These are phyloP conservation scores for Drosophila kanapiae DNA, from an alignment of 1,140 invertebrate species.

Conservation along the genomic window DNA sequence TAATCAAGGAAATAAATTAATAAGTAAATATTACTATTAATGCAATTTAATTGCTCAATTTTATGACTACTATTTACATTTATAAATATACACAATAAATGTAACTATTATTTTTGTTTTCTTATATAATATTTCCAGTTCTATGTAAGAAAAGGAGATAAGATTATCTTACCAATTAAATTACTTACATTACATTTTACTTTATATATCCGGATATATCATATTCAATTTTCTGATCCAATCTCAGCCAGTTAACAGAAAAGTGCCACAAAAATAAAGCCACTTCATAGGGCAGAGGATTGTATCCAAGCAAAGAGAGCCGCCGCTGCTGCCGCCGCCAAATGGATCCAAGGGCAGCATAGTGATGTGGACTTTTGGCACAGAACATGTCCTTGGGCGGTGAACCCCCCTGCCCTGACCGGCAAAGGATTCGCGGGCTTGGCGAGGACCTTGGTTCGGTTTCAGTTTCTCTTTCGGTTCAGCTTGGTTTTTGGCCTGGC, in stretches of 20 bases:
- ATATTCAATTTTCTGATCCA: neutral
- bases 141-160: too few species aligned
- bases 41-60: neutral
- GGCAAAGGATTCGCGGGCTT: conserved; percentile 45
- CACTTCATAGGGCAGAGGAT: conserved; percentile 34
- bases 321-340: neutral
- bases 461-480: conserved; percentile 12
- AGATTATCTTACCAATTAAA: too few species aligned
- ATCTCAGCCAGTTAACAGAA: neutral
- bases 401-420: neutral
- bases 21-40: too few species aligned
- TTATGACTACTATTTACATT: neutral
- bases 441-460: conserved; percentile 38
- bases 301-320: conserved; percentile 24
- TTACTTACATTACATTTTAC: too few species aligned
- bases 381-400: conserved; percentile 64
- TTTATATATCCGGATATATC: neutral
- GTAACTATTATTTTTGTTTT: too few species aligned
- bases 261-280: neutral
- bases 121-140: too few species aligned
- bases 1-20: neutral
- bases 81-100: too few species aligned
- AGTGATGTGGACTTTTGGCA: conserved; percentile 43
- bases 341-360: conserved; percentile 47
- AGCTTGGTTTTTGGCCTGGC: conserved; percentile 35